These are phyloP conservation scores for Psophia crepitans DNA, from an alignment of 2,113 vertebrate genomes.

Conservation along the genomic window DNA sequence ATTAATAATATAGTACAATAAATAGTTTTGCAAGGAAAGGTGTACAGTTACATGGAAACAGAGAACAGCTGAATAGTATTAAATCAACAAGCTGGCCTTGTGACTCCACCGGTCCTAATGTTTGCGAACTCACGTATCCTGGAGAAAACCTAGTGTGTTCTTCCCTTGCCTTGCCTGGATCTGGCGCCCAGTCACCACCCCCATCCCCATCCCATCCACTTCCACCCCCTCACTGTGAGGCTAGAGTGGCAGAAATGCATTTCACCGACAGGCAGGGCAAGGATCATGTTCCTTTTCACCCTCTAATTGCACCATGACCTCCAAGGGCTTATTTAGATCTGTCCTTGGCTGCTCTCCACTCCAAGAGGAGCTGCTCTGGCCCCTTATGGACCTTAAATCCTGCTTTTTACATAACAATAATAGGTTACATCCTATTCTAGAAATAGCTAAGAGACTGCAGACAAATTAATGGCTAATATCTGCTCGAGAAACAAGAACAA, in stretches of 20 bases:
- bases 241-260: neutral
- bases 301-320: neutral
- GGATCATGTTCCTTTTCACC: neutral
- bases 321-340: neutral
- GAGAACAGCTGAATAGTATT: constrained; percentile 50
- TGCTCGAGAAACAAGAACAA: neutral
- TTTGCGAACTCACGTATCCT: neutral
- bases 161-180: neutral
- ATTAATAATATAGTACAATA: constrained; percentile 31
- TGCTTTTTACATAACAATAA: neutral
- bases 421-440: neutral
- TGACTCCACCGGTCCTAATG: neutral
- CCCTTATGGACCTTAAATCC: neutral
- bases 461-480: neutral
- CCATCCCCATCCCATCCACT: neutral
- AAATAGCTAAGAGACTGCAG: neutral
- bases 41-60: constrained; percentile 31
- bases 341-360: neutral
- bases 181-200: neutral
- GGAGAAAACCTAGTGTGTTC: neutral
- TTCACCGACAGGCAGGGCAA: neutral
- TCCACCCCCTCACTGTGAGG: neutral
- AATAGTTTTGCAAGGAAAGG: constrained; percentile 41
- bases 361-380: neutral
- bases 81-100: constrained; percentile 23